phyloP scores from a whole-genome alignment of 2,888 invertebrate genomes.

The Blastobasis adustella region DNA sequence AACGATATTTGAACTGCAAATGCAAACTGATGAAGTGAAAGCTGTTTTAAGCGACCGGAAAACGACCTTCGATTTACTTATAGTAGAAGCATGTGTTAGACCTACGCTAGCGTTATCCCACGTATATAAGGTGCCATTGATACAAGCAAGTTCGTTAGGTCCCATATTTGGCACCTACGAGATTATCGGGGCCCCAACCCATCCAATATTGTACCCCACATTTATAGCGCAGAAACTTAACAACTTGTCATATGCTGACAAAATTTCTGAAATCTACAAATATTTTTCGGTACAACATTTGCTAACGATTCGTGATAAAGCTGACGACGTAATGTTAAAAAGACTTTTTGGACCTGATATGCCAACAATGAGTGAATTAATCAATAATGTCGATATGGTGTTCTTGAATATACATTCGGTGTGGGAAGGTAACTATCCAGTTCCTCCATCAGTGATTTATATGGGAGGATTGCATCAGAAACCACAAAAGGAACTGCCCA shows the following conservation, averaged over 20 bases:
- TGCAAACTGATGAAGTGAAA: slow-evolving; percentile 19
- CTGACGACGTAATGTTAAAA: slow-evolving; percentile 14
- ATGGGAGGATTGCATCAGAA: slow-evolving; percentile 52
- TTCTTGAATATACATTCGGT: slow-evolving; percentile 49
- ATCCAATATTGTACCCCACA: slow-evolving; percentile 21
- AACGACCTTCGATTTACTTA: slow-evolving; percentile 28
- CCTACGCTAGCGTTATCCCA: slow-evolving; percentile 21
- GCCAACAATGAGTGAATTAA: slow-evolving; percentile 21
- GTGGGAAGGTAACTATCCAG: slow-evolving; percentile 38
- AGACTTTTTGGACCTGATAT: slow-evolving; percentile 19
- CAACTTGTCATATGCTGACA: slow-evolving; percentile 26
- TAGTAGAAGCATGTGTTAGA: slow-evolving; percentile 24
- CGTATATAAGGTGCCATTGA: slow-evolving; percentile 27
- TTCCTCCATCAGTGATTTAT: slow-evolving; percentile 44
- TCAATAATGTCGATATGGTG: slow-evolving; percentile 33
- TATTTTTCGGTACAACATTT: slow-evolving; percentile 6
- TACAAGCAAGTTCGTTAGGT: slow-evolving; percentile 32
- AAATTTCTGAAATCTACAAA: slow-evolving; percentile 17
- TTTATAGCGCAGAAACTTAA: slow-evolving; percentile 16
- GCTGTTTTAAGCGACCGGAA: slow-evolving; percentile 18
- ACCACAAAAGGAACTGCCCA: slow-evolving; percentile 37
- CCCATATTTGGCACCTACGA: slow-evolving; percentile 9
- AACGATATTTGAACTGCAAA: slow-evolving; percentile 19
- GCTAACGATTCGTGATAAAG: slow-evolving; percentile 3
- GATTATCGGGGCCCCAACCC: slow-evolving; percentile 19